Evolutionary conservation across 2,888 invertebrate genomes (phyloP).

Genomic region (Hypselothyrea guttata): DNA sequence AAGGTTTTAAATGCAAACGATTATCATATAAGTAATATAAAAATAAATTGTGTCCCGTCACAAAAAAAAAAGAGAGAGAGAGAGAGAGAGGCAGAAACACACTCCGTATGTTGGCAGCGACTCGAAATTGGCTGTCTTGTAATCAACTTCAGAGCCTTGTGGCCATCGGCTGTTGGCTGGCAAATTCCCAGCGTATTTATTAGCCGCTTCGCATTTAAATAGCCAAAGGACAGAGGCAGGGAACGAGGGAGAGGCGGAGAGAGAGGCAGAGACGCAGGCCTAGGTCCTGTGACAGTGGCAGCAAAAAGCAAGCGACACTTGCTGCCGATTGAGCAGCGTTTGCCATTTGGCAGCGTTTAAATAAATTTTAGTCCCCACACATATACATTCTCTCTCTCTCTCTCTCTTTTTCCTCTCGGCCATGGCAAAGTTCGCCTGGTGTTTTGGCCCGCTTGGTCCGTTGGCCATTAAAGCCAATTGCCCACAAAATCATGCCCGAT

Average conservation of each 20-base stretch:
- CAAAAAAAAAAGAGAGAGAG: neutral
- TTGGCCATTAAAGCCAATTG: conserved; percentile 74
- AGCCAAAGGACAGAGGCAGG: conserved; percentile 17
- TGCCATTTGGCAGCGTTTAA: conserved; percentile 74
- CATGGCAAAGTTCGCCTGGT: conserved; percentile 15
- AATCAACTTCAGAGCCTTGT: conserved; percentile 2
- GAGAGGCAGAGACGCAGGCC: conserved; percentile 2
- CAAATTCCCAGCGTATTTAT: conserved; percentile 60
- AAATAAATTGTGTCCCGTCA: conserved; percentile 56
- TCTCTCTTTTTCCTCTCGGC: neutral
- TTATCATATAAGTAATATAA: conserved; percentile 75
- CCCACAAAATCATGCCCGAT: conserved; percentile 78
- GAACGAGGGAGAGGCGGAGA: neutral
- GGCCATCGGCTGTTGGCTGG: conserved; percentile 27
- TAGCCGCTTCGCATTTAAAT: conserved; percentile 42
- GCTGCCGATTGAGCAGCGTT: conserved; percentile 55
- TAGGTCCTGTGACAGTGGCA: conserved; percentile 11
- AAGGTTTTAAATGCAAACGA: conserved; percentile 74
- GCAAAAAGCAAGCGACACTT: conserved; percentile 42
- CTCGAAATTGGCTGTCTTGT: neutral
- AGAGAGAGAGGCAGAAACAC: neutral
- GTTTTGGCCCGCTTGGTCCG: conserved; percentile 21
- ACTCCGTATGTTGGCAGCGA: conserved; percentile 10
- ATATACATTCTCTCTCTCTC: neutral
- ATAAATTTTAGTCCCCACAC: conserved; percentile 56